Evolutionary conservation across 2,113 vertebrate species (phyloP).

Genomic region (Helogale parvula): DNA sequence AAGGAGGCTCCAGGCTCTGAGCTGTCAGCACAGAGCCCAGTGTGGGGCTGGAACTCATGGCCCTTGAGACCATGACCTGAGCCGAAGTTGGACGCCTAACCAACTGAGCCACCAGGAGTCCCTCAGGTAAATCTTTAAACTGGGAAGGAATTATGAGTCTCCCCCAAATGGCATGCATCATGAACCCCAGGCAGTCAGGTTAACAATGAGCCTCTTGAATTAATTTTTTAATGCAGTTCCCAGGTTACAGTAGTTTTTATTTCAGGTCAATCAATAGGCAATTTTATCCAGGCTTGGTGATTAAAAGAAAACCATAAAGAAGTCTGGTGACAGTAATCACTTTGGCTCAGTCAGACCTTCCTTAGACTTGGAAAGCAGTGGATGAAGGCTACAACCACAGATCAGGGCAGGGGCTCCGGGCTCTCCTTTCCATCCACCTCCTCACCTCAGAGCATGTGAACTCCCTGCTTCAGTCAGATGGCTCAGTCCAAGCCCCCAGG

Average conservation of each 20-base stretch:
- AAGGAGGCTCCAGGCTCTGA: too few species aligned
- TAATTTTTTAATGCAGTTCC: slow-evolving; percentile 71
- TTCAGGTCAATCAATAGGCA: slow-evolving; percentile 71
- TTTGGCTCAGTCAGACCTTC: slow-evolving; percentile 49
- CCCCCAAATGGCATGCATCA: neutral
- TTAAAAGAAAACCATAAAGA: slow-evolving; percentile 70
- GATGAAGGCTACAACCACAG: neutral
- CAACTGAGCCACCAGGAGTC: too few species aligned
- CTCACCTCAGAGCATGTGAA: neutral
- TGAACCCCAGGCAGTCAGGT: slow-evolving; percentile 41
- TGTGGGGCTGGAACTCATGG: too few species aligned
- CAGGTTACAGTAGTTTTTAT: slow-evolving; percentile 69
- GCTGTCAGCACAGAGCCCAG: too few species aligned
- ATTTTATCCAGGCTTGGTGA: slow-evolving; percentile 62
- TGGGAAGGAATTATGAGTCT: slow-evolving; percentile 39
- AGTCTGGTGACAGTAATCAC: slow-evolving; percentile 38
- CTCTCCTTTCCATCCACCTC: neutral
- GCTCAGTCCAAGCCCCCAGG: slow-evolving; percentile 38
- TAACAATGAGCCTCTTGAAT: slow-evolving; percentile 53
- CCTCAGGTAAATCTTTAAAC: slow-evolving; percentile 57
- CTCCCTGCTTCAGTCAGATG: neutral
- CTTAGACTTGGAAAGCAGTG: neutral
- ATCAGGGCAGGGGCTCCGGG: neutral
- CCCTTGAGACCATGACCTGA: too few species aligned
- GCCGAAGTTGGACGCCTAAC: too few species aligned